Percentiles rank a stretch among this genome's conserved stretches.
Evolutionary conservation across 2,797 vertebrate species (phyloP).

Genomic region (Octomys mimax): DNA sequence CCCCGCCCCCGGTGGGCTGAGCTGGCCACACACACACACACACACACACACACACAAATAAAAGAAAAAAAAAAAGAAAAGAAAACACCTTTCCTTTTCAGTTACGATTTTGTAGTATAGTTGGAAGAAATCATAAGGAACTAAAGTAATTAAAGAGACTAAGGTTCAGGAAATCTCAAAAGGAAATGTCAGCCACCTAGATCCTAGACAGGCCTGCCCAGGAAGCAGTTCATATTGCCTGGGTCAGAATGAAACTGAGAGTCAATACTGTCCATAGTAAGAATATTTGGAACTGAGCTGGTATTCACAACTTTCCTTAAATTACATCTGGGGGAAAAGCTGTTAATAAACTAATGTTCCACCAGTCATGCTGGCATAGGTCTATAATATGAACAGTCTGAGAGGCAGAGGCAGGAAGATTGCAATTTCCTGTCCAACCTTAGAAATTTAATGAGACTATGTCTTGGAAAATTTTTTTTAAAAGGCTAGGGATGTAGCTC

Average conservation of each 20-base stretch:
- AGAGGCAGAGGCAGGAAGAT: neutral
- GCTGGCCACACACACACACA: too few species aligned
- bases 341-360: neutral
- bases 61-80: too few species aligned
- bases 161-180: neutral
- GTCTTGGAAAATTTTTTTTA: neutral
- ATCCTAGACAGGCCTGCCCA: conserved; percentile 38
- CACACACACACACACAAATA: too few species aligned
- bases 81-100: conserved; percentile 27
- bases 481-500: neutral
- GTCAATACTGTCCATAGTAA: neutral
- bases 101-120: conserved; percentile 62
- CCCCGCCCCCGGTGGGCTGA: too few species aligned
- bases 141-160: conserved; percentile 59
- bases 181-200: neutral
- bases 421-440: neutral
- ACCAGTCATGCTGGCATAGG: neutral
- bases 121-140: conserved; percentile 62
- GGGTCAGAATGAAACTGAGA: conserved; percentile 37
- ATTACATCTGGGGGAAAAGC: conserved; percentile 12
- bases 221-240: conserved; percentile 57
- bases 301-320: conserved; percentile 47
- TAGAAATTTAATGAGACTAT: neutral
- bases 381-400: neutral
- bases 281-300: conserved; percentile 48